phyloP scores from a whole-genome alignment of 92 coral and sea anemone genomes.

The Palythoa grandis region DNA sequence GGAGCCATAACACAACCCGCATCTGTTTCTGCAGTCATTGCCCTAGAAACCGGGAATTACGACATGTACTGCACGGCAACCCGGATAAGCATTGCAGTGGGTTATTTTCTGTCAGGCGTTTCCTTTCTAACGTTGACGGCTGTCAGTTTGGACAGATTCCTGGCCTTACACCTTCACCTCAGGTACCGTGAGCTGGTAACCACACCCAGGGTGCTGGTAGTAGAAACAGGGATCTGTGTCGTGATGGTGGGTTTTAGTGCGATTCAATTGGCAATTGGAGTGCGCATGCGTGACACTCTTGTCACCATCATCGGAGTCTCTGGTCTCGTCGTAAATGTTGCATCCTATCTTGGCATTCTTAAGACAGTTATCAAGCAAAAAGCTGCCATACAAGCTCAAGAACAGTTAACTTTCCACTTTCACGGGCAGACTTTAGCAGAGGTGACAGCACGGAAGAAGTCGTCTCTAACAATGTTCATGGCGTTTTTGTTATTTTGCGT shows the following conservation, averaged over 20 bases:
- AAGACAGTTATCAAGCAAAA: not conserved
- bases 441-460: not conserved
- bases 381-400: not conserved
- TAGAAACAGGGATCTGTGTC: not conserved
- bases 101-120: constrained; percentile 12
- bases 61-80: constrained; percentile 13
- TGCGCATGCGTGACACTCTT: constrained; percentile 1
- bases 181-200: constrained; percentile 22
- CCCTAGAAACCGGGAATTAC: constrained; percentile 16
- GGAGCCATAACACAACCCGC: constrained; percentile 21
- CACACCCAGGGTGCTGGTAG: not conserved
- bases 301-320: not conserved
- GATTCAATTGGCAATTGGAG: not conserved
- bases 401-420: not conserved
- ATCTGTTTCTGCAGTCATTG: not conserved
- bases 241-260: not conserved
- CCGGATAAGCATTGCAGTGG: not conserved
- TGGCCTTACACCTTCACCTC: constrained; percentile 26
- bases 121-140: constrained; percentile 11
- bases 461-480: not conserved
- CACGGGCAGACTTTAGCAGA: not conserved
- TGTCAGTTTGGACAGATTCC: constrained; percentile 16
- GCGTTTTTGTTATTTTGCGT: not conserved
- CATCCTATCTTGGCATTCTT: not conserved
- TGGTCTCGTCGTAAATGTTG: not conserved